A percentile compares a stretch with the other conserved stretches of the same genome.
These are phyloP conservation scores for Struthidea cinerea DNA, from an alignment of 2,113 vertebrate genomes.

Conservation along the genomic window DNA sequence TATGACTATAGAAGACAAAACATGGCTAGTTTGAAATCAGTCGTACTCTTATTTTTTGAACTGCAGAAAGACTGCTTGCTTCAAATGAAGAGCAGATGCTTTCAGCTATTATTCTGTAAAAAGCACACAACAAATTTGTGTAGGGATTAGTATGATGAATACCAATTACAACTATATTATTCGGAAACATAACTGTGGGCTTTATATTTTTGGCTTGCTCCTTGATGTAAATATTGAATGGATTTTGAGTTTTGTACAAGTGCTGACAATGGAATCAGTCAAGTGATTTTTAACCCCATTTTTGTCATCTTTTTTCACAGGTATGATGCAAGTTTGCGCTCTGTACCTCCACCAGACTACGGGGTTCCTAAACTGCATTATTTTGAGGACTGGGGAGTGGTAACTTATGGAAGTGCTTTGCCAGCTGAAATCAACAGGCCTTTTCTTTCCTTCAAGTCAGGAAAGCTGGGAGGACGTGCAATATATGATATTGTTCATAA, in stretches of 20 bases:
- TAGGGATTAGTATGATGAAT: neutral
- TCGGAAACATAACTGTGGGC: neutral
- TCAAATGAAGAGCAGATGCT: neutral
- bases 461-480: constrained; percentile 94
- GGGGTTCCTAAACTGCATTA: constrained; percentile 84
- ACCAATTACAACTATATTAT: neutral
- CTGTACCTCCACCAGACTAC: constrained; percentile 85
- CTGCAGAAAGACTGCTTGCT: neutral
- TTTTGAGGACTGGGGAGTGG: constrained; percentile 98
- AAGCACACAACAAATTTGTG: neutral
- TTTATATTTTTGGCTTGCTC: neutral
- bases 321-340: constrained; percentile 86
- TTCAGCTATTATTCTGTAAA: neutral
- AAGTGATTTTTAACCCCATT: neutral
- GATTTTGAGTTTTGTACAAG: neutral
- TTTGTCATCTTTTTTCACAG: constrained; percentile 63
- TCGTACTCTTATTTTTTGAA: neutral
- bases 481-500: constrained; percentile 95
- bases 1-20: neutral
- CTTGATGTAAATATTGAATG: neutral
- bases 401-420: constrained; percentile 89
- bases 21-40: neutral
- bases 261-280: neutral
- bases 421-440: constrained; percentile 83
- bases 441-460: constrained; percentile 97